These are phyloP conservation scores for Melanotaenia nigrans DNA, from an alignment of 2,797 vertebrate genomes.

Conservation along the genomic window DNA sequence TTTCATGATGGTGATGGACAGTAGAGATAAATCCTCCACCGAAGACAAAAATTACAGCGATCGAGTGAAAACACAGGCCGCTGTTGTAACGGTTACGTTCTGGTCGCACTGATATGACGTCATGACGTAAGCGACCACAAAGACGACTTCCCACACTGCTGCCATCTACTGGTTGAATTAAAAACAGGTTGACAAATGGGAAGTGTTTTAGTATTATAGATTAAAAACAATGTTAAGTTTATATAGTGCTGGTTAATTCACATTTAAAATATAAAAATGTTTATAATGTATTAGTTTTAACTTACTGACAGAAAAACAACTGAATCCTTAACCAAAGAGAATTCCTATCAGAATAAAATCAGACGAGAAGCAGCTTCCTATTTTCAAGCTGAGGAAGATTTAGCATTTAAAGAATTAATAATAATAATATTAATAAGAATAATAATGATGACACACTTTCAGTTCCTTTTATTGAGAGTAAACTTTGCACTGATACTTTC, in stretches of 20 bases:
- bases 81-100: slow-evolving; percentile 57
- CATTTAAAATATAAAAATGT: neutral
- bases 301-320: neutral
- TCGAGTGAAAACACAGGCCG: slow-evolving; percentile 65
- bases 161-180: slow-evolving; percentile 1
- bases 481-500: slow-evolving; percentile 79
- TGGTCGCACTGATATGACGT: slow-evolving; percentile 50
- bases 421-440: neutral
- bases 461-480: slow-evolving; percentile 79
- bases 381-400: too few relatives aligned
- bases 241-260: neutral
- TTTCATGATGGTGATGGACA: slow-evolving; percentile 82
- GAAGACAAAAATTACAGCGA: slow-evolving; percentile 77
- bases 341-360: neutral
- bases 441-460: slow-evolving; percentile 47
- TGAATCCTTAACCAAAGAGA: neutral
- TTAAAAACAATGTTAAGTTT: neutral
- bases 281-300: neutral
- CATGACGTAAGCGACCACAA: slow-evolving; percentile 24
- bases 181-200: neutral
- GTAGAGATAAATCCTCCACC: slow-evolving; percentile 73
- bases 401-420: neutral
- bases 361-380: neutral
- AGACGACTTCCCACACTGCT: neutral
- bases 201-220: too few relatives aligned